A percentile compares a stretch with the other conserved stretches of the same genome.
Conservation (phyloP, 2,888 invertebrate species). For the Mythimna impura region DNA sequence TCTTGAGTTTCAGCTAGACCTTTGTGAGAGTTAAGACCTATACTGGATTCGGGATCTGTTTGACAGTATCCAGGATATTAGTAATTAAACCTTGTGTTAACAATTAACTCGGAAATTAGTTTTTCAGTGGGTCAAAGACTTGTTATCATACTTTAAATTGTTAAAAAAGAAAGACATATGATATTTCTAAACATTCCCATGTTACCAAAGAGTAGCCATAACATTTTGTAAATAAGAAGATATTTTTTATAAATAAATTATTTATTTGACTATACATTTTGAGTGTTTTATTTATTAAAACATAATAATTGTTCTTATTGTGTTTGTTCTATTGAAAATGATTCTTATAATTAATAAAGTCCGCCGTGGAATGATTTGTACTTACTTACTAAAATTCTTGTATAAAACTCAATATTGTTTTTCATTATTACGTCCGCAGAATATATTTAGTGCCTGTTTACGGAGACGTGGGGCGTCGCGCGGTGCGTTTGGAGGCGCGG, state of each 20-base stretch:
- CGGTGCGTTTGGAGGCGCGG: too few relatives aligned
- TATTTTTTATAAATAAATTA: slow-evolving; percentile 55
- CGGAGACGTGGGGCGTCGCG: too few relatives aligned
- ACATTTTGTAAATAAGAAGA: slow-evolving; percentile 57
- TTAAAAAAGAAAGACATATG: background rate
- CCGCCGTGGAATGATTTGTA: slow-evolving; percentile 36
- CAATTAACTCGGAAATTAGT: background rate
- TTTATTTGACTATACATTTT: slow-evolving; percentile 49
- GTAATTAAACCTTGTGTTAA: background rate
- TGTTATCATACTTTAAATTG: background rate
- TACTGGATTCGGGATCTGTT: background rate
- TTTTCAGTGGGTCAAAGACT: background rate
- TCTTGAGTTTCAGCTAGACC: background rate
- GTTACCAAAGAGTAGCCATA: slow-evolving; percentile 62
- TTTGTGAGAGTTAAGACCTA: background rate
- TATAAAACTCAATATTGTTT: background rate
- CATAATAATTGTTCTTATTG: slow-evolving; percentile 43
- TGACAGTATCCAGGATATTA: background rate
- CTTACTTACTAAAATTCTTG: slow-evolving; percentile 11
- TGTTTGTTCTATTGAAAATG: slow-evolving; percentile 45
- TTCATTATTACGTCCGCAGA: background rate
- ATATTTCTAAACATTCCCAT: slow-evolving; percentile 55
- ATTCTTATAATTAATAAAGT: background rate
- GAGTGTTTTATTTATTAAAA: slow-evolving; percentile 42
- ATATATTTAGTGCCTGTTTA: too few relatives aligned